Evolutionary conservation across 2,888 invertebrate genomes (phyloP), one percentile per base, ranked within the genome.

Genomic region (Galeopsomyia nigrocyanea): DNA sequence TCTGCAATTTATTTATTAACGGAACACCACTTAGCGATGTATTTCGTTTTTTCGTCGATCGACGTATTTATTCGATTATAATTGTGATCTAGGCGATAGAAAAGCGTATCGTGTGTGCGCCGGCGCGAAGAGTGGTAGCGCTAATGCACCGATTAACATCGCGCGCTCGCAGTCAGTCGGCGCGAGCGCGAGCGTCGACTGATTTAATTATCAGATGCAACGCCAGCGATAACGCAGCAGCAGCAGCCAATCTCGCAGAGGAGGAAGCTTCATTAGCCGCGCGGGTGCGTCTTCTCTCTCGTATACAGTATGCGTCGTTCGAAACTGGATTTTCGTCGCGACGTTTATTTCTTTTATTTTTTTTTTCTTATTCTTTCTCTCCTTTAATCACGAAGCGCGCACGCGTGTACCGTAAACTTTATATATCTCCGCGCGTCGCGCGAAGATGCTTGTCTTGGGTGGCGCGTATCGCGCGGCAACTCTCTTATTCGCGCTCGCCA

Each of bases 141-240:
- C 49, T 62, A 68, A 68, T 62, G 62, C 71, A 56, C 3, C 63
- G 60, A 55, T 75, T 58, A 71, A 70, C 60, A 63, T 68, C 66
- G 60, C 53, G 9, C 49, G 7, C 50, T 22, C n/a, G n/a, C n/a
- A n/a, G n/a, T 39, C 39, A 19, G 13, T 47, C 60, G 67, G 62
- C 58, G 22, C 39, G 7, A 47, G 64, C 68, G 62, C 58, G 22
- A 10, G 13, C 39, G 31, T 3, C 60, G 77, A 77, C 79, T 82
- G 82, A 82, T 84, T 82, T 81, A 82, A 84, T 83, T 82, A 81
- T 82, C 81, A 82, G 83, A 83, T 84, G 81, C 78, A 75, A 77
- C 75, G 68, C 64, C 77, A 55, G 73, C 75, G 83, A 83, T 84
- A 83, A 79, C 78, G n/a, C n/a, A n/a, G n/a, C n/a, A n/a, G n/a